A percentile compares a stretch with the other conserved stretches of the same genome.
These are phyloP conservation scores for Ophonus ardosiacus DNA, from an alignment of 2,888 invertebrate genomes.

Conservation along the genomic window DNA sequence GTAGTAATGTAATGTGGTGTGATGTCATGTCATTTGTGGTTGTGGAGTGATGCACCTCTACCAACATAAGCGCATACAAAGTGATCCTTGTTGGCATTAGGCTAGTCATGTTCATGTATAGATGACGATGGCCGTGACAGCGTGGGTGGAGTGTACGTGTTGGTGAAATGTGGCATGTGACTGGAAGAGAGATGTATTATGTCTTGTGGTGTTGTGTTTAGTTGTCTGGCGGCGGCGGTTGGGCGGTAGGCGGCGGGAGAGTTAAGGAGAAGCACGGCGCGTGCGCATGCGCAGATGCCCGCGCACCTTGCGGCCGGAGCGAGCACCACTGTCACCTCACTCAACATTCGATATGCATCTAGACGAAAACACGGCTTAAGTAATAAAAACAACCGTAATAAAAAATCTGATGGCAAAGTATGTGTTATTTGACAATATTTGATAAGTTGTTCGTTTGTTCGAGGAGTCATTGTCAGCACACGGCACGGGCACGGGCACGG, in stretches of 20 bases:
- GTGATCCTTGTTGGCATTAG: background rate
- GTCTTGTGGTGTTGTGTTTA: background rate
- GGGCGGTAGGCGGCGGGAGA: constrained; percentile 62
- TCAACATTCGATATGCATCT: constrained; percentile 68
- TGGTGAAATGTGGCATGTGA: constrained; percentile 2
- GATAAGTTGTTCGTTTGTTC: constrained; percentile 64
- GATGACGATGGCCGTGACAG: background rate
- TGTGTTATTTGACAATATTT: constrained; percentile 66
- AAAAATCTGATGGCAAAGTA: constrained; percentile 68
- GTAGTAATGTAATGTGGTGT: constrained; percentile 15
- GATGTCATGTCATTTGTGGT: constrained; percentile 25
- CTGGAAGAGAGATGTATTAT: constrained; percentile 15
- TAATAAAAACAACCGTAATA: constrained; percentile 68
- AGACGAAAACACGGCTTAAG: constrained; percentile 68
- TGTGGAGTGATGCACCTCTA: constrained; percentile 9
- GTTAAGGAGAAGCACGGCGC: constrained; percentile 64
- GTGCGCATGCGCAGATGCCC: constrained; percentile 65
- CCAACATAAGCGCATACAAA: constrained; percentile 4
- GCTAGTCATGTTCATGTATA: background rate
- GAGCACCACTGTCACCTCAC: constrained; percentile 66
- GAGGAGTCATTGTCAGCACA: constrained; percentile 63
- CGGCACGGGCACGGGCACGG: constrained; percentile 68
- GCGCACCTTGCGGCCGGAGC: constrained; percentile 63
- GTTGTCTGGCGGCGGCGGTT: constrained; percentile 47
- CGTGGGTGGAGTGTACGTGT: background rate